phyloP scores from a whole-genome alignment of 2,113 vertebrate species.

The Narcine bancroftii region DNA sequence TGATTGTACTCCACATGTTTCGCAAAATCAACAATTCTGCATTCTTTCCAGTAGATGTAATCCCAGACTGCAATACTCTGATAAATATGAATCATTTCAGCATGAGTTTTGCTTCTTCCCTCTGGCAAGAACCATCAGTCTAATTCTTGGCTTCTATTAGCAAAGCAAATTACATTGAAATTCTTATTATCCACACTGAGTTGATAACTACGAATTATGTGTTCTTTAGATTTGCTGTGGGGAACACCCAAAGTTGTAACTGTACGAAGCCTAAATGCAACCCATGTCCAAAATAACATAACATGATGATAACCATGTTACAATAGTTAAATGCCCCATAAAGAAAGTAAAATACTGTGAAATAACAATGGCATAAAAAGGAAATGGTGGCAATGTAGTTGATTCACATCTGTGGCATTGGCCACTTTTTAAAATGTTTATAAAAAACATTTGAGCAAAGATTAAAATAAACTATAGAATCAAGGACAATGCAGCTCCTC shows the following conservation, averaged over 20 bases:
- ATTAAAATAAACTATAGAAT: neutral
- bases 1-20: neutral
- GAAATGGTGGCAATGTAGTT: neutral
- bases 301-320: neutral
- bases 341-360: neutral
- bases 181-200: constrained; percentile 14
- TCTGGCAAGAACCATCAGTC: constrained; percentile 22
- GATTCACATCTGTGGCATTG: neutral
- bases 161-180: constrained; percentile 26
- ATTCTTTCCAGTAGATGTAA: constrained; percentile 27
- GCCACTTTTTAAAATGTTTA: neutral
- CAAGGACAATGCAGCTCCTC: neutral
- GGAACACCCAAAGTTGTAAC: neutral
- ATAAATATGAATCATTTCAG: constrained; percentile 27
- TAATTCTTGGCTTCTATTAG: constrained; percentile 26
- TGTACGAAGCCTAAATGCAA: neutral
- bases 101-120: constrained; percentile 26
- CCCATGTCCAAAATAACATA: neutral
- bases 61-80: constrained; percentile 30
- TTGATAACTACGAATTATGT: constrained; percentile 23
- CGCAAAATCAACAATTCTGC: constrained; percentile 24
- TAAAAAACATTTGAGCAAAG: neutral
- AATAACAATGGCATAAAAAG: neutral
- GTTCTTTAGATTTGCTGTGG: constrained; percentile 7
- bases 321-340: neutral